phyloP scores from a whole-genome alignment of 2,797 vertebrate species.

The Podargus strigoides region DNA sequence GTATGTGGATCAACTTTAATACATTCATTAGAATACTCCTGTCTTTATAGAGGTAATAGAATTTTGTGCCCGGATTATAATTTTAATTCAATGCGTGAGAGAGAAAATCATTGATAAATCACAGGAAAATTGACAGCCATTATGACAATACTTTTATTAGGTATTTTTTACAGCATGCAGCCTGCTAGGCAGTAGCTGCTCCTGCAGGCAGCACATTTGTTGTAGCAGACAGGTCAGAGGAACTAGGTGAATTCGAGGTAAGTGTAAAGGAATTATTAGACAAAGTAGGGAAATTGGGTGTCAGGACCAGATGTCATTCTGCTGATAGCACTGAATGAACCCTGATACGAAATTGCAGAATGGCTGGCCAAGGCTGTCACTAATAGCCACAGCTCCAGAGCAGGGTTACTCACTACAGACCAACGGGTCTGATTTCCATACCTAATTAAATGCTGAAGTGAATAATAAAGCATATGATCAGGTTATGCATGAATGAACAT shows the following conservation, averaged over 20 bases:
- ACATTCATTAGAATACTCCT: background rate
- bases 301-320: background rate
- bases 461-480: background rate
- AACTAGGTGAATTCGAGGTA: background rate
- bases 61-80: background rate
- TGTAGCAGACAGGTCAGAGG: background rate
- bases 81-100: background rate
- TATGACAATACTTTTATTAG: background rate
- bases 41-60: background rate
- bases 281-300: background rate
- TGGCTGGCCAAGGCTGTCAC: background rate
- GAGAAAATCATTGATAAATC: background rate
- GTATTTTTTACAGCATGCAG: background rate
- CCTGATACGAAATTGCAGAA: background rate
- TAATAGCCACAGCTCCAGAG: background rate
- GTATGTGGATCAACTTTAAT: background rate
- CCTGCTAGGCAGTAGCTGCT: background rate
- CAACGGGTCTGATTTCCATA: background rate
- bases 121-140: background rate
- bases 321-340: background rate
- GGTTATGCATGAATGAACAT: background rate
- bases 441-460: background rate
- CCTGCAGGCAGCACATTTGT: fast-evolving
- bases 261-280: background rate
- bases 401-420: background rate